Evolutionary conservation across 2,113 vertebrate genomes (phyloP).

Genomic region (Spea multiplicata): DNA sequence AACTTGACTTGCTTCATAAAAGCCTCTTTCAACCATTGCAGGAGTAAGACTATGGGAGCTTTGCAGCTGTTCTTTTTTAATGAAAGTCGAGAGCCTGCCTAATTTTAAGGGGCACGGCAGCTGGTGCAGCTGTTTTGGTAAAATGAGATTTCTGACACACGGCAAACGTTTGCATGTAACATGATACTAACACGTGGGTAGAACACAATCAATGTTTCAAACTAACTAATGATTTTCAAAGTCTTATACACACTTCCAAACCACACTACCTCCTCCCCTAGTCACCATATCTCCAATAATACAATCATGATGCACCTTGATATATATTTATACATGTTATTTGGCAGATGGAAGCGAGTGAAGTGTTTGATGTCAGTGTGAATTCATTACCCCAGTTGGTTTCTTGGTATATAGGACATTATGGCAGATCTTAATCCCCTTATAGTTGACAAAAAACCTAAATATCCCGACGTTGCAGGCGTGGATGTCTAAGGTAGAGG

Average conservation of each 20-base stretch:
- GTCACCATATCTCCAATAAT: neutral
- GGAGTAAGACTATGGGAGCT: constrained; percentile 14
- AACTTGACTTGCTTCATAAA: constrained; percentile 42
- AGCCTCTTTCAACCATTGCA: constrained; percentile 43
- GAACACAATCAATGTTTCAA: constrained; percentile 10
- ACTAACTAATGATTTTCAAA: constrained; percentile 33
- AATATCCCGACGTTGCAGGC: too few species aligned
- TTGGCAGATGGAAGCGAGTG: neutral
- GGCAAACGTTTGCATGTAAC: constrained; percentile 42
- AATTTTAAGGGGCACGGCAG: constrained; percentile 43
- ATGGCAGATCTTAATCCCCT: too few species aligned
- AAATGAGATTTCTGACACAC: constrained; percentile 46
- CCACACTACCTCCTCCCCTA: too few species aligned
- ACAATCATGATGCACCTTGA: neutral
- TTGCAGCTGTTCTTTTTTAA: constrained; percentile 47
- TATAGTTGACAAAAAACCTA: too few species aligned
- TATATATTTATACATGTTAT: neutral
- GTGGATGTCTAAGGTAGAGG: too few species aligned
- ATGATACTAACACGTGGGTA: constrained; percentile 20
- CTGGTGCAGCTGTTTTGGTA: constrained; percentile 45
- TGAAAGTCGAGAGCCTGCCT: constrained; percentile 44
- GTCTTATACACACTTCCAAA: neutral
- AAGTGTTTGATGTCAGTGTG: neutral
- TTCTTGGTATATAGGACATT: too few species aligned
- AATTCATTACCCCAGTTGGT: neutral